Conservation (phyloP, 64 coral and sea anemone genomes). For the Exaiptasia diaphana region DNA sequence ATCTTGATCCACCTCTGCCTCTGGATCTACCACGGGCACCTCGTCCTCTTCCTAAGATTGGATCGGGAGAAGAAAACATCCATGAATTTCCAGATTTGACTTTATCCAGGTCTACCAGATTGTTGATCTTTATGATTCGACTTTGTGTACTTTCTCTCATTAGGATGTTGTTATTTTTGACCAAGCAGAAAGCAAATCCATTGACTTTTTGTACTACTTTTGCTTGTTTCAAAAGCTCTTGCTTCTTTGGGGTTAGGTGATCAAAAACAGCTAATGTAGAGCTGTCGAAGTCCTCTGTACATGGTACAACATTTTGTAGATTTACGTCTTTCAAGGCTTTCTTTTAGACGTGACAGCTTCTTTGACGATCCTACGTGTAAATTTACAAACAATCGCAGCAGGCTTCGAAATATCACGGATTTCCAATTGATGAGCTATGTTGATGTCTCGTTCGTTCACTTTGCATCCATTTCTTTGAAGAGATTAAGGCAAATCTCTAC, state of each 20-base stretch:
- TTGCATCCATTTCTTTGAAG: conserved; percentile 8
- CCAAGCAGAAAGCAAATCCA: conserved; percentile 20
- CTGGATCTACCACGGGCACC: conserved; percentile 12
- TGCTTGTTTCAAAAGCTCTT: conserved; percentile 20
- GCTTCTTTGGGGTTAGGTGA: conserved; percentile 3
- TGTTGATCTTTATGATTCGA: conserved; percentile 17
- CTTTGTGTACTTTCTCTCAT: conserved; percentile 28
- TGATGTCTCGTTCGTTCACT: neutral
- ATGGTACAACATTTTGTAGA: neutral
- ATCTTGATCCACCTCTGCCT: neutral
- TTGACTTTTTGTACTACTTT: conserved; percentile 18
- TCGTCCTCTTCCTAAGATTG: conserved; percentile 10
- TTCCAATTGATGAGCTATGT: conserved; percentile 7
- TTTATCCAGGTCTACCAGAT: conserved; percentile 10
- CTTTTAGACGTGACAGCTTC: neutral
- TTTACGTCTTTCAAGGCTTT: neutral
- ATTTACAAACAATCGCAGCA: conserved; percentile 29
- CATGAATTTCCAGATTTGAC: conserved; percentile 3
- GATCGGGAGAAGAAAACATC: conserved; percentile 7
- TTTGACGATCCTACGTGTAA: conserved; percentile 25
- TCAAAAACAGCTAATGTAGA: neutral
- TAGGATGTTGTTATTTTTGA: conserved; percentile 25
- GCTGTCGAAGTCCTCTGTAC: neutral
- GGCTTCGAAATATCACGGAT: neutral
- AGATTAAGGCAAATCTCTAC: neutral